phyloP scores from a whole-genome alignment of 2,113 vertebrate genomes.

The Orycteropus afer region DNA sequence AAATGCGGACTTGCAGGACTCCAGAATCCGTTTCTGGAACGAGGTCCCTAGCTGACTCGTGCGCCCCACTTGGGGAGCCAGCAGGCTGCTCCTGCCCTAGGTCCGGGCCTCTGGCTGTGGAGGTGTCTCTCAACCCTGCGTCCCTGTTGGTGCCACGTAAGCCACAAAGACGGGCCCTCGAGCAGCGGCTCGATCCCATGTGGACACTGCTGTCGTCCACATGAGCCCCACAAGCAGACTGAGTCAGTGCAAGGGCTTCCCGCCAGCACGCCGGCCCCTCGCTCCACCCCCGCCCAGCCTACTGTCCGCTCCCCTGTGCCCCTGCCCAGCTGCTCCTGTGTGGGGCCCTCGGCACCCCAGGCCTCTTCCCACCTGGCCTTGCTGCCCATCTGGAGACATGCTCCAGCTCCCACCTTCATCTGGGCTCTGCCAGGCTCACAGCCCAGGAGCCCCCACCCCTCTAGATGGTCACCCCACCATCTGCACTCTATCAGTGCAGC shows the following conservation, averaged over 20 bases:
- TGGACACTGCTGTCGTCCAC: not conserved
- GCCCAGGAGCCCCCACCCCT: not conserved
- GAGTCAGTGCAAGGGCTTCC: too few relatives aligned
- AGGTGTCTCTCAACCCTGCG: not conserved
- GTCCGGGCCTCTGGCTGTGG: fast-evolving
- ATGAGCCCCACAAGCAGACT: too few relatives aligned
- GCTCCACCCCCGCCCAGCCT: not conserved
- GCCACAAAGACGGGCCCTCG: too few relatives aligned
- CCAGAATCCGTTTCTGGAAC: fast-evolving
- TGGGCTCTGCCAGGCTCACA: not conserved
- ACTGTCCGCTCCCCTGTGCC: not conserved
- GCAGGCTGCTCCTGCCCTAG: not conserved
- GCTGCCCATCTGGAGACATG: not conserved
- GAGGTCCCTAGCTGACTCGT: not conserved
- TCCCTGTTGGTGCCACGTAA: too few relatives aligned
- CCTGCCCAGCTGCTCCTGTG: not conserved
- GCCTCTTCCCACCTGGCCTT: fast-evolving
- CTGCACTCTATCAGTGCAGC: not conserved
- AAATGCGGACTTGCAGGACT: not conserved
- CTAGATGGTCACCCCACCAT: fast-evolving
- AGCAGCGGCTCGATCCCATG: too few relatives aligned
- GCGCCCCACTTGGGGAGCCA: too few relatives aligned
- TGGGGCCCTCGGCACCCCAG: not conserved
- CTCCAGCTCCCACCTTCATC: not conserved
- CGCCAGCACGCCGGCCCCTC: not conserved